These are phyloP conservation scores for Trachelus tabidus DNA, from an alignment of 2,888 invertebrate genomes.

Conservation along the genomic window DNA sequence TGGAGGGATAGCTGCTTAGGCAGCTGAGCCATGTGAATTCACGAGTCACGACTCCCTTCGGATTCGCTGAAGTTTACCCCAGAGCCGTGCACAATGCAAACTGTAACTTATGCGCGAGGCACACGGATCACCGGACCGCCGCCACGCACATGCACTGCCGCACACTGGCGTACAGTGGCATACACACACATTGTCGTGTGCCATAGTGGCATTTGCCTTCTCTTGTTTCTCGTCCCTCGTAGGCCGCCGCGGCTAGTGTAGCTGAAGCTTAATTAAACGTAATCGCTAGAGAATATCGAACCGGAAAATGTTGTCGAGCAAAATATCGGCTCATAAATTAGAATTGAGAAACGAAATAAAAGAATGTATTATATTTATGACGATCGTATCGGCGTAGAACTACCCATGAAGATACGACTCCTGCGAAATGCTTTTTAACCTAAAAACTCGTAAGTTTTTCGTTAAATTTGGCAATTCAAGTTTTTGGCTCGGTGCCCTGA, in stretches of 20 bases:
- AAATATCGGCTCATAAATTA: not conserved
- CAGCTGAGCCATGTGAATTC: constrained; percentile 30
- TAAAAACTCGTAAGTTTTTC: no score
- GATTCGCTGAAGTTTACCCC: constrained; percentile 44
- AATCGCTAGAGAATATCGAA: constrained; percentile 28
- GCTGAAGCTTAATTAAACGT: constrained; percentile 37
- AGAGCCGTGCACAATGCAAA: constrained; percentile 48
- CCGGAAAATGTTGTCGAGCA: not conserved
- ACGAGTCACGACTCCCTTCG: constrained; percentile 30
- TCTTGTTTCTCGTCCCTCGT: constrained; percentile 9
- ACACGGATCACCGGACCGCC: constrained; percentile 6
- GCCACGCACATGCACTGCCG: not conserved
- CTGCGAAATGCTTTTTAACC: no score
- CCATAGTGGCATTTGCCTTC: constrained; percentile 5
- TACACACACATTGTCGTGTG: not conserved
- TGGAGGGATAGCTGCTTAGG: constrained; percentile 49
- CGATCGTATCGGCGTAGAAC: no score
- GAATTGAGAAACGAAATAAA: not conserved
- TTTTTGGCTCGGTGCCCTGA: no score
- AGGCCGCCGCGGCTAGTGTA: constrained; percentile 12
- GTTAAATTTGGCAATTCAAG: no score
- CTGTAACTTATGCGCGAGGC: constrained; percentile 44
- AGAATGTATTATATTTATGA: no score
- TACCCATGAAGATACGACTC: no score
- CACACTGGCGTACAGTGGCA: no score